Conservation (phyloP, 1,140 invertebrate species). For the Drosophila nigrodunni region DNA sequence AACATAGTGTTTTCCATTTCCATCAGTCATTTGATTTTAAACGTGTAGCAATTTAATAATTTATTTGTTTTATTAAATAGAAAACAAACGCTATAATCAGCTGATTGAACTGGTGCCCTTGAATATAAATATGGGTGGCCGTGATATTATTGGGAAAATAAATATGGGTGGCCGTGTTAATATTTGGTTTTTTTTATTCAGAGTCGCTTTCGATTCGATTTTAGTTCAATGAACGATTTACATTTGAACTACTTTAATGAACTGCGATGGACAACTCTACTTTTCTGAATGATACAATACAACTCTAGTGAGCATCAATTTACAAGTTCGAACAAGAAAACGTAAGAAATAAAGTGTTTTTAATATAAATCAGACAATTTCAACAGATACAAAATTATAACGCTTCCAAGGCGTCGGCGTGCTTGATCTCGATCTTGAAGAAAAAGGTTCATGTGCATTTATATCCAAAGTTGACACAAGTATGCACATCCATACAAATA, state of each 20-base stretch:
- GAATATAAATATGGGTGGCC: too few species aligned
- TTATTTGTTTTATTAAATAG: not conserved
- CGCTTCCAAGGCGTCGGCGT: conserved; percentile 10
- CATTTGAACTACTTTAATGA: too few species aligned
- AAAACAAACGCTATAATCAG: conserved; percentile 18
- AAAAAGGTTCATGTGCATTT: conserved; percentile 18
- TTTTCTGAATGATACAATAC: not conserved
- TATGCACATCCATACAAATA: conserved; percentile 6
- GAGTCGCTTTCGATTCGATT: too few species aligned
- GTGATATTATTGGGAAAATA: too few species aligned
- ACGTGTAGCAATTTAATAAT: not conserved
- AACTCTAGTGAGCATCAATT: conserved; percentile 43
- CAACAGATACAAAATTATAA: conserved; percentile 14
- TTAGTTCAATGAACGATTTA: too few species aligned
- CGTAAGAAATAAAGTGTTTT: conserved; percentile 42
- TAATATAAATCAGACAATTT: conserved; percentile 19
- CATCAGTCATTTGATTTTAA: conserved; percentile 28
- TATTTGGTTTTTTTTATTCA: too few species aligned
- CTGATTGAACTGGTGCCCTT: conserved; percentile 7
- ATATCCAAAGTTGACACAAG: conserved; percentile 1
- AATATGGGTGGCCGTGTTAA: too few species aligned
- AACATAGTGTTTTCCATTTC: conserved; percentile 75
- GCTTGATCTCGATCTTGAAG: conserved; percentile 22
- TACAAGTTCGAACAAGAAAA: conserved; percentile 43
- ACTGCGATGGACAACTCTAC: too few species aligned